Evolutionary conservation across 2,888 invertebrate species (phyloP).

Genomic region (Netelia virgata): DNA sequence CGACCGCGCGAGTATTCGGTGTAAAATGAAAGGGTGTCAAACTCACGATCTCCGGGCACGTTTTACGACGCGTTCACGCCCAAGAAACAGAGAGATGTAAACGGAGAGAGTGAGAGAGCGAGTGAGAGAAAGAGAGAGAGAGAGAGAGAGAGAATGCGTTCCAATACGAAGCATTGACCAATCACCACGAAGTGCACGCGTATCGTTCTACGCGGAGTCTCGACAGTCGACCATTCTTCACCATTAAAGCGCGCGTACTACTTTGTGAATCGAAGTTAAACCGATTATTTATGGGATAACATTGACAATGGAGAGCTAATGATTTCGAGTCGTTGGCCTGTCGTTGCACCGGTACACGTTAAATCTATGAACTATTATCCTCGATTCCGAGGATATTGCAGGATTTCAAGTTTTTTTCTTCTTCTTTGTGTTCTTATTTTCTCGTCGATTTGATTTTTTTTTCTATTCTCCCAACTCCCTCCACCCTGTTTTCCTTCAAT

Average conservation of each 20-base stretch:
- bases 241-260: slow-evolving; percentile 54
- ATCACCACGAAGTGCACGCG: slow-evolving; percentile 20
- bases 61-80: slow-evolving; percentile 26
- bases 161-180: slow-evolving; percentile 12
- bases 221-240: slow-evolving; percentile 27
- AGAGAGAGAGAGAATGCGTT: slow-evolving; percentile 5
- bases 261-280: slow-evolving; percentile 72
- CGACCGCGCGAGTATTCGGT: background rate
- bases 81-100: background rate
- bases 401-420: slow-evolving; percentile 24
- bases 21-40: slow-evolving; percentile 22
- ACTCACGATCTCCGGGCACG: background rate
- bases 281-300: slow-evolving; percentile 73
- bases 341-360: slow-evolving; percentile 37
- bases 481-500: background rate
- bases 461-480: slow-evolving; percentile 24
- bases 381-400: slow-evolving; percentile 6
- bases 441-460: slow-evolving; percentile 8
- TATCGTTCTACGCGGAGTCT: background rate
- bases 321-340: slow-evolving; percentile 67
- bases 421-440: background rate
- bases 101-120: too few species aligned
- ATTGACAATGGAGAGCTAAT: slow-evolving; percentile 73
- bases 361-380: slow-evolving; percentile 39
- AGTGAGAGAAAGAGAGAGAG: background rate